Evolutionary conservation across 2,113 vertebrate species (phyloP).

Genomic region (Isurus oxyrinchus): DNA sequence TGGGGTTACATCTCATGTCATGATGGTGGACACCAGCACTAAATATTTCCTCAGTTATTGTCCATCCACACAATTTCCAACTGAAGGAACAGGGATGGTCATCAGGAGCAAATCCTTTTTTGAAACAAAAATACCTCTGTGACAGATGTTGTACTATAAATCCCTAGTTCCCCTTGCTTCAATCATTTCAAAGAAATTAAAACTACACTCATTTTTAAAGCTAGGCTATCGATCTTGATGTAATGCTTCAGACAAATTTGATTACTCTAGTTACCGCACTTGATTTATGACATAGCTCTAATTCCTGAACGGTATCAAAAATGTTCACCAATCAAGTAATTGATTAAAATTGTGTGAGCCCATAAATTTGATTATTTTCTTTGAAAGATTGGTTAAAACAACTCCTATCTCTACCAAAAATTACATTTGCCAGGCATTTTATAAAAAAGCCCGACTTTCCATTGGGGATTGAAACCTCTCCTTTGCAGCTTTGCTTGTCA

Average conservation of each 20-base stretch:
- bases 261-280: background rate
- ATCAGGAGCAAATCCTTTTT: background rate
- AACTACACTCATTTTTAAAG: background rate
- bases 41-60: background rate
- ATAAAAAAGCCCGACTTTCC: background rate
- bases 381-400: background rate
- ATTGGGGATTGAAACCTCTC: background rate
- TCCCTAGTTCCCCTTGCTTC: background rate
- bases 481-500: background rate
- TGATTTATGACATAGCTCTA: background rate
- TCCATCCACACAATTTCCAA: background rate
- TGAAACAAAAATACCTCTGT: slow-evolving; percentile 10
- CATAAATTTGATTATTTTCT: slow-evolving; percentile 8
- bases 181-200: background rate
- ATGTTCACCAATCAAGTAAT: background rate
- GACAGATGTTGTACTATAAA: background rate
- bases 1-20: background rate
- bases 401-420: background rate
- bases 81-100: background rate
- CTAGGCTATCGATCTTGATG: background rate
- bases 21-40: background rate
- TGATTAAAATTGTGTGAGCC: background rate
- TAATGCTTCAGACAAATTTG: slow-evolving; percentile 29
- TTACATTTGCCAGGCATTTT: background rate
- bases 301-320: background rate